These are phyloP conservation scores for Pyrgilauda ruficollis DNA, from an alignment of 2,113 vertebrate species.

Conservation along the genomic window DNA sequence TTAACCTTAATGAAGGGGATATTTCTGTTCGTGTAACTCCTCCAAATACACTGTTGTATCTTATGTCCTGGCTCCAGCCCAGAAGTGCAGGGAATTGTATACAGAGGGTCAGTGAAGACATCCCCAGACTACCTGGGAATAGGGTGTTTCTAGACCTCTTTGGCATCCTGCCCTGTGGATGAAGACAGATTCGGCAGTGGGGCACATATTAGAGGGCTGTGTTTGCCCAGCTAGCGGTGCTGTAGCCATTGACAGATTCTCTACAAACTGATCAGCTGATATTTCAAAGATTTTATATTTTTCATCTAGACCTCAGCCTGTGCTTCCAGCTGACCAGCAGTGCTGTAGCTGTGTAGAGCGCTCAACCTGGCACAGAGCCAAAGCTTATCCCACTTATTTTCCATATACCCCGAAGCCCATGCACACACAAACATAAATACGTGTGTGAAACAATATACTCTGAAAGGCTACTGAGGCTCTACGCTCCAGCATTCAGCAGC, in stretches of 20 bases:
- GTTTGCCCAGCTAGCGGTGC: background rate
- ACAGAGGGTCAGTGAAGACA: background rate
- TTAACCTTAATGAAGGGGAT: background rate
- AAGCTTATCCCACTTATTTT: background rate
- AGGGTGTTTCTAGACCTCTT: background rate
- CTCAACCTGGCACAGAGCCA: background rate
- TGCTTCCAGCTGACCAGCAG: background rate
- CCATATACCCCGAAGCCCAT: background rate
- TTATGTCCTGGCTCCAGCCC: background rate
- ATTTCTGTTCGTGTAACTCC: background rate
- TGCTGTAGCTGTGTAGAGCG: rapidly evolving
- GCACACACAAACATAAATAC: background rate
- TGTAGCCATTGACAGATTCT: background rate
- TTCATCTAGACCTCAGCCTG: background rate
- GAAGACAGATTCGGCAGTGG: background rate
- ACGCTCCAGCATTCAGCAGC: background rate
- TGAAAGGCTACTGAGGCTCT: background rate
- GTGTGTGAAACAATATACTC: background rate
- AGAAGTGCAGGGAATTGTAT: background rate
- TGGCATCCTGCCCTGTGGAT: background rate
- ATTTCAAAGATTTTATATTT: background rate
- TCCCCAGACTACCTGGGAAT: background rate
- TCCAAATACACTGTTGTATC: background rate
- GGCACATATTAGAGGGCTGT: background rate
- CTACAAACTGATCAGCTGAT: background rate